These are phyloP conservation scores for Trematomus bernacchii DNA, from an alignment of 2,797 vertebrate genomes.

Conservation along the genomic window DNA sequence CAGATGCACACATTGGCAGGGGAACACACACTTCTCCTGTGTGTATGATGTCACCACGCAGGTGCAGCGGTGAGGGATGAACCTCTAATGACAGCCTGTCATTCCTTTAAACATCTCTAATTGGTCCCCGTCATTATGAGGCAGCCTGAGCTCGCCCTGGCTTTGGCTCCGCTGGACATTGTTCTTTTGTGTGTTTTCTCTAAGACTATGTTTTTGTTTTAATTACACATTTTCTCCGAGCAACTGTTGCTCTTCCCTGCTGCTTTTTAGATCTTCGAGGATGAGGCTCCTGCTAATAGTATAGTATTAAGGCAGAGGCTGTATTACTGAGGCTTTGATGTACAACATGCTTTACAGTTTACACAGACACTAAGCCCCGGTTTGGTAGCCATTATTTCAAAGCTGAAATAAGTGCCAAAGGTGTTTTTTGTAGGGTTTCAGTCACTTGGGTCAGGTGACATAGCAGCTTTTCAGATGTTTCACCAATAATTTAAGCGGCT, in stretches of 20 bases:
- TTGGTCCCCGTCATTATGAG: conserved; percentile 53
- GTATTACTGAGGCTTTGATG: conserved; percentile 55
- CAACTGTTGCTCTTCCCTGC: conserved; percentile 47
- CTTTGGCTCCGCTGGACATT: conserved; percentile 46
- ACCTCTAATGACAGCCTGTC: conserved; percentile 72
- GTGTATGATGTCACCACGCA: conserved; percentile 67
- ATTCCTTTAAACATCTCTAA: conserved; percentile 62
- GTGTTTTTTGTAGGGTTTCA: conserved; percentile 21
- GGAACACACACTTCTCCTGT: conserved; percentile 20
- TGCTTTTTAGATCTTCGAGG: conserved; percentile 46
- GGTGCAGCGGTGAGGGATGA: conserved; percentile 70
- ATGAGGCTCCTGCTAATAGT: conserved; percentile 46
- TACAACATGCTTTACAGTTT: conserved; percentile 20
- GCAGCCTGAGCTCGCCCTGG: conserved; percentile 28
- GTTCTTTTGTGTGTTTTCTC: conserved; percentile 40
- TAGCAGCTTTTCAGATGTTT: conserved; percentile 5
- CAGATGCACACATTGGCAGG: conserved; percentile 4
- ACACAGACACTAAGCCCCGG: conserved; percentile 18
- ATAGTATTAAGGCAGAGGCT: conserved; percentile 59
- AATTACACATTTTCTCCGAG: conserved; percentile 57
- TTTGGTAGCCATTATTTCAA: conserved; percentile 29
- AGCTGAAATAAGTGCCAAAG: conserved; percentile 29
- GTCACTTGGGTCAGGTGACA: conserved; percentile 13
- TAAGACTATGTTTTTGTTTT: conserved; percentile 45
- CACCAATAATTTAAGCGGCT: not conserved